Percentiles rank a stretch among this genome's conserved stretches.
These are phyloP conservation scores for cattle (Bos taurus) DNA, from an alignment of 2,113 vertebrate genomes.

Conservation along the genomic window ARS-UCD2.0 NC_037330.1:103646001-103646500, in stretches of 20 bases:
- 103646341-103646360: background rate
- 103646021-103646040: background rate
- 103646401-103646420: background rate
- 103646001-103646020: background rate
- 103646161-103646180: background rate
- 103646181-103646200: background rate
- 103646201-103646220: background rate
- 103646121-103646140: background rate
- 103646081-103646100: background rate
- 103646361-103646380: background rate
- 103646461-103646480: background rate
- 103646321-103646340: background rate
- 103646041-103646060: fast-evolving
- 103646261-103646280: background rate
- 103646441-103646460: background rate
- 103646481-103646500: background rate
- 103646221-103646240: background rate
- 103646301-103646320: background rate
- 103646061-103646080: fast-evolving
- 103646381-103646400: background rate
- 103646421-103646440: background rate
- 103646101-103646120: background rate
- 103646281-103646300: background rate
- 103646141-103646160: background rate
- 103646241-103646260: background rate